A percentile compares a stretch with the other conserved stretches of the same genome.
Conservation (phyloP, 30 jellyfish, hydroid and myxozoan species). For the Pseudorhiza aurosa region DNA sequence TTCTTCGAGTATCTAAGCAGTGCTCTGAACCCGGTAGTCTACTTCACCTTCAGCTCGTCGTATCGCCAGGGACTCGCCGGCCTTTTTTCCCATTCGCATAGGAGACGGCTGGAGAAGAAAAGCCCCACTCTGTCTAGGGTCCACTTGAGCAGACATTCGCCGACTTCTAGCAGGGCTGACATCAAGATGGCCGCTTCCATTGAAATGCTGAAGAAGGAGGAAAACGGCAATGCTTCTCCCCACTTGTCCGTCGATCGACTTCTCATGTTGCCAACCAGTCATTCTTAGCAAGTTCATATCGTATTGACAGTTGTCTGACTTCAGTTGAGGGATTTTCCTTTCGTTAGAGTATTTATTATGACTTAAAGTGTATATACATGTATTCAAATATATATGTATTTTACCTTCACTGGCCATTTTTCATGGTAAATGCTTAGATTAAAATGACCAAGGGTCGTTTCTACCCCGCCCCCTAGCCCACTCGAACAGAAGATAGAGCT, state of each 20-base stretch:
- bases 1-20: constrained; percentile 79
- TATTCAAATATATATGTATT: too few relatives aligned
- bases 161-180: background rate
- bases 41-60: constrained; percentile 75
- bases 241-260: background rate
- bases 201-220: background rate
- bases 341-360: too few relatives aligned
- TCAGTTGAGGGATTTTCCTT: too few relatives aligned
- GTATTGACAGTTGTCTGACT: too few relatives aligned
- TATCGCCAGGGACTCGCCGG: constrained; percentile 59
- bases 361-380: too few relatives aligned
- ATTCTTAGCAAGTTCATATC: background rate
- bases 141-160: constrained; percentile 6
- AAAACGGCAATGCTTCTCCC: background rate
- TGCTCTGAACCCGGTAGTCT: constrained; percentile 72
- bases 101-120: background rate
- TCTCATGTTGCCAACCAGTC: background rate
- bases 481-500: too few relatives aligned
- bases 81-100: constrained; percentile 1
- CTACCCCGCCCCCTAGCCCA: too few relatives aligned
- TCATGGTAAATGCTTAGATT: too few relatives aligned
- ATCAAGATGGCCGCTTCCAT: background rate
- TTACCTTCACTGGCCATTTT: too few relatives aligned
- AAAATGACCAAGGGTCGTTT: too few relatives aligned
- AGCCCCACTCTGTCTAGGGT: constrained; percentile 7